Evolutionary conservation across 2,797 vertebrate genomes (phyloP).

Genomic region (Pseudochromis fuscus): DNA sequence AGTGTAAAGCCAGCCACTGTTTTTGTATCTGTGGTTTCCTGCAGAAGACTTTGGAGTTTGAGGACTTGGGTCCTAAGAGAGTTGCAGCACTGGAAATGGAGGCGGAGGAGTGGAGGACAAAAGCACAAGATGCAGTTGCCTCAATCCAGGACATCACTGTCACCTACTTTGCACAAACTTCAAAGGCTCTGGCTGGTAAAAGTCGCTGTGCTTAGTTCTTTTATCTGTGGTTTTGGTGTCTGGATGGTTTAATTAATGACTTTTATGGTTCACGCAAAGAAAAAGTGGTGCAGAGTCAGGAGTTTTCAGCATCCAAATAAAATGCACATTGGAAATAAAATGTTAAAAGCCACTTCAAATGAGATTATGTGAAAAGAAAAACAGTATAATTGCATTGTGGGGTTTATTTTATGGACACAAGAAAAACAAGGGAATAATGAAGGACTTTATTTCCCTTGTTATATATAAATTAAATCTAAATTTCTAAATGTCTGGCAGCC

Average conservation of each 20-base stretch:
- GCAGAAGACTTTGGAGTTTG: conserved; percentile 92
- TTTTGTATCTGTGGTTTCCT: conserved; percentile 27
- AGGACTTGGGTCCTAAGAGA: conserved; percentile 93
- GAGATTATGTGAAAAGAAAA: not conserved
- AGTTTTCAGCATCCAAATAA: too few species aligned
- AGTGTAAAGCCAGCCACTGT: conserved; percentile 20
- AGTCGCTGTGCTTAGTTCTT: conserved; percentile 34
- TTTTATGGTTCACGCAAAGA: not conserved
- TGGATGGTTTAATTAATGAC: conserved; percentile 23
- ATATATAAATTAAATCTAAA: not conserved
- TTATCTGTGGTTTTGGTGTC: conserved; percentile 26
- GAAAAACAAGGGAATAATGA: not conserved
- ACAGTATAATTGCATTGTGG: not conserved
- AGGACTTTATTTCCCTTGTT: not conserved
- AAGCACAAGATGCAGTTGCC: conserved; percentile 88
- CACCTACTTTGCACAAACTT: conserved; percentile 94
- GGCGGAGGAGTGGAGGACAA: conserved; percentile 89
- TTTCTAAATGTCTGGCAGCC: not conserved
- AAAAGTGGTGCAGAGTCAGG: not conserved
- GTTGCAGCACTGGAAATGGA: conserved; percentile 89
- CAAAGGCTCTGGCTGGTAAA: conserved; percentile 90
- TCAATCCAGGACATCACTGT: conserved; percentile 97
- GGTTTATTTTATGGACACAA: not conserved
- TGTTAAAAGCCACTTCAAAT: not conserved
- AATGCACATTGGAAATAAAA: not conserved